These are phyloP conservation scores for Empidonax traillii DNA, from an alignment of 2,113 vertebrate species.

Conservation along the genomic window DNA sequence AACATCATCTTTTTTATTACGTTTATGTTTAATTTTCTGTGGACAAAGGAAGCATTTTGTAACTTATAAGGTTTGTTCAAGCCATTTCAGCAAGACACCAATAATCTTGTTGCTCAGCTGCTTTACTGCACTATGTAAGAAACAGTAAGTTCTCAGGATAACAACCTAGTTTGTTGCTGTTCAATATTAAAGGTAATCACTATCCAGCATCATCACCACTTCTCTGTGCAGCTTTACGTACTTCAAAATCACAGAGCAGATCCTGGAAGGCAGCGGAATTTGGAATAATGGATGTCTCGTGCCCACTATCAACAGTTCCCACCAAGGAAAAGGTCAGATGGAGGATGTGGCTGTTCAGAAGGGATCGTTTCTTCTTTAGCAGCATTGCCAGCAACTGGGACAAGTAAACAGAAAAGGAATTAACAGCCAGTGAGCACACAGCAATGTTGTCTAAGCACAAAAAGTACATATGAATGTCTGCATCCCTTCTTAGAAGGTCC, in stretches of 20 bases:
- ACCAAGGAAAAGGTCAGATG: constrained; percentile 98
- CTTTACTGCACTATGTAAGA: neutral
- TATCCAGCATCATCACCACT: neutral
- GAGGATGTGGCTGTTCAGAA: constrained; percentile 98
- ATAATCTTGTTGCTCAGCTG: neutral
- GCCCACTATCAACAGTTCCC: constrained; percentile 96
- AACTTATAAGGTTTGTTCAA: neutral
- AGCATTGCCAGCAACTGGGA: constrained; percentile 94
- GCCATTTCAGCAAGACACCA: neutral
- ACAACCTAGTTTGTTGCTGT: neutral
- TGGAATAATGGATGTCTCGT: constrained; percentile 97
- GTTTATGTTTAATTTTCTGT: neutral
- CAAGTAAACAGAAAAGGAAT: neutral
- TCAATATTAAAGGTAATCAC: neutral
- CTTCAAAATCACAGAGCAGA: constrained; percentile 97
- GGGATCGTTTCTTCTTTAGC: constrained; percentile 93
- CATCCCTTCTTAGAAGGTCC: neutral
- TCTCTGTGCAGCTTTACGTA: constrained; percentile 52
- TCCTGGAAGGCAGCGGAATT: constrained; percentile 98
- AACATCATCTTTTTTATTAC: neutral
- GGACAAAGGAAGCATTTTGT: neutral
- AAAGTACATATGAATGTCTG: neutral
- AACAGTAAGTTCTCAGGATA: neutral
- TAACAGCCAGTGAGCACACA: neutral
- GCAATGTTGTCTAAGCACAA: neutral